Conservation (phyloP, 2,797 vertebrate genomes). For the Rachycentron canadum region DNA sequence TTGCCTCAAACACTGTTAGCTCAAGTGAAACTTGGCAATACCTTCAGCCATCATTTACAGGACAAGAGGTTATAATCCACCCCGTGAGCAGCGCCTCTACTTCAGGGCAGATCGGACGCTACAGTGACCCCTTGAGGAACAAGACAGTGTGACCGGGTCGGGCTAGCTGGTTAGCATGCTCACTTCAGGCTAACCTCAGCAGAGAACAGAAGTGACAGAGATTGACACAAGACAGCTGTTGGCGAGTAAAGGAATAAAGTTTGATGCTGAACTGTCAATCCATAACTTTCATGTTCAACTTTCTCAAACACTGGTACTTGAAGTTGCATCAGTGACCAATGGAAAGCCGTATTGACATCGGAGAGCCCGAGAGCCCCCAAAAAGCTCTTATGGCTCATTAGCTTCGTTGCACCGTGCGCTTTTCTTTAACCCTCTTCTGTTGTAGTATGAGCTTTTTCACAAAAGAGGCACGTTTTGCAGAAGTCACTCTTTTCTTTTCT, state of each 20-base stretch:
- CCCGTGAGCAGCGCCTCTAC: neutral
- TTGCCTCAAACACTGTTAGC: neutral
- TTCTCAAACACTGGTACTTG: neutral
- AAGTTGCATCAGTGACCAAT: neutral
- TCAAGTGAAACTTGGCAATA: neutral
- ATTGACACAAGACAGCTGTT: too few relatives aligned
- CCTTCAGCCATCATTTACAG: neutral
- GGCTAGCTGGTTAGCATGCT: too few relatives aligned
- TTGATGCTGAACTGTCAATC: too few relatives aligned
- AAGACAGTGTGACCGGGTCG: too few relatives aligned
- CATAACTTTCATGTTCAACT: neutral
- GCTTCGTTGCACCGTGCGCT: neutral
- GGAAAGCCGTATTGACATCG: neutral
- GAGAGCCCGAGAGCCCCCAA: neutral
- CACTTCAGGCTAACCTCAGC: too few relatives aligned
- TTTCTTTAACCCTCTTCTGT: neutral
- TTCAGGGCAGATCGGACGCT: neutral
- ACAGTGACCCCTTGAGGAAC: neutral
- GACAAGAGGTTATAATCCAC: too few relatives aligned
- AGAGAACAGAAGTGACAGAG: too few relatives aligned
- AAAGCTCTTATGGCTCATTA: neutral
- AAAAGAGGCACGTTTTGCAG: too few relatives aligned
- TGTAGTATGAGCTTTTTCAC: too few relatives aligned
- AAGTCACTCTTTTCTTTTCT: too few relatives aligned
- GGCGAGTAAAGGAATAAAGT: too few relatives aligned